Evolutionary conservation across 2,888 invertebrate species (phyloP), one percentile per base, ranked within the genome.

Genomic region (Laspeyria flexula): DNA sequence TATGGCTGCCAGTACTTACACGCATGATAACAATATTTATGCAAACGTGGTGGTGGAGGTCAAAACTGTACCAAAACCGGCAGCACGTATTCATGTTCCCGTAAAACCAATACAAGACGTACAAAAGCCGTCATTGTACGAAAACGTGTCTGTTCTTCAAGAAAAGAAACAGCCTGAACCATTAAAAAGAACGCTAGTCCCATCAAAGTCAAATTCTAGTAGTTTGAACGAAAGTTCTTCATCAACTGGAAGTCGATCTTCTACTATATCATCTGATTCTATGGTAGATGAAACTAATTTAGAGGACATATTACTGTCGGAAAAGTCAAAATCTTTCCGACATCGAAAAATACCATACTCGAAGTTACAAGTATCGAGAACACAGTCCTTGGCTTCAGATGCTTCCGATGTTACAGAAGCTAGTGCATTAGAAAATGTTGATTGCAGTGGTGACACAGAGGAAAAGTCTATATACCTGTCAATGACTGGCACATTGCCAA

Each of bases 371-470:
- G 57, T 86, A 40, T 75, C 75, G 43, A 76, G 88, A 66, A 83
- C 87, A 27, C 75, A 76, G 44, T 91, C 91, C 0, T 81, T 77
- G 55, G 83, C 82, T 15, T 88, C 92, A n/a, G 79, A 84, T 60
- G 78, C 79, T 44, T 88, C 91, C 25, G 78, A 85, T 65, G 43
- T 78, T 11, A 90, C 90, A 11, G 88, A 88, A 71, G 81, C 77
- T n/a, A 91, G 91, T 76, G 91, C 92, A 35, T 77, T 92, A 52
- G 92, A 91, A 76, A 90, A 91, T 76, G 87, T 91, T 16, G 92
- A 92, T 65, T 89, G 89, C 37, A 90, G 88, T 68, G 75, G 58
- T 42, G 86, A 90, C 44, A 41, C 62, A 23, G 73, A 77, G 25
- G 79, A 83, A 13, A 85, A 85, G 53, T 60, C 78, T 29, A 72